phyloP scores from a whole-genome alignment of 2,797 vertebrate genomes.

The Typhlichthys eigenmanni region DNA sequence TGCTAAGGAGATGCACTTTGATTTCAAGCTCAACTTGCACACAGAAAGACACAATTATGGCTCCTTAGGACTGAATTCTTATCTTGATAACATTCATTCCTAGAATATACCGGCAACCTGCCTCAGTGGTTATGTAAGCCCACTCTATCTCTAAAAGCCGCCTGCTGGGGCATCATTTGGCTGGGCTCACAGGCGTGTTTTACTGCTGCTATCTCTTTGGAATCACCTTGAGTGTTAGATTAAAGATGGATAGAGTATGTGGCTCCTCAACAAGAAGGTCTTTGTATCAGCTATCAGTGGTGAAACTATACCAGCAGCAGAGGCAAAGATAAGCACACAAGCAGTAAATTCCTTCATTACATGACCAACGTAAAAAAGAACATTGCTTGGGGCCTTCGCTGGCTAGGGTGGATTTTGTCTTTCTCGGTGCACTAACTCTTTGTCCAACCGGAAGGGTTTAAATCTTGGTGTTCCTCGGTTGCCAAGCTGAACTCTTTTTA shows the following conservation, averaged over 20 bases:
- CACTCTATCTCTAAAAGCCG: not conserved
- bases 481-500: constrained; percentile 3
- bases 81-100: constrained; percentile 15
- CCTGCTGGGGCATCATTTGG: constrained; percentile 12
- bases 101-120: constrained; percentile 7
- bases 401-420: not conserved
- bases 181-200: constrained; percentile 43
- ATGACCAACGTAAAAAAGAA: constrained; percentile 11
- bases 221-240: constrained; percentile 51
- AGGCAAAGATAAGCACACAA: constrained; percentile 35
- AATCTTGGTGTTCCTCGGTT: not conserved
- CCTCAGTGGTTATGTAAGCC: constrained; percentile 40
- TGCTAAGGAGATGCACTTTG: constrained; percentile 1
- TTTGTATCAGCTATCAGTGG: constrained; percentile 39
- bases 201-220: constrained; percentile 45
- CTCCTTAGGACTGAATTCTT: constrained; percentile 9
- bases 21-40: constrained; percentile 14
- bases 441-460: not conserved
- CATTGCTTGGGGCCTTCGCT: not conserved
- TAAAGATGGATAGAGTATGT: constrained; percentile 33
- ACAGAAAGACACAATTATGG: not conserved
- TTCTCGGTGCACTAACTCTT: too few relatives aligned
- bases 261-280: constrained; percentile 43
- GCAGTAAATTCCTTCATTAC: constrained; percentile 31
- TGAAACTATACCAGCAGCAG: constrained; percentile 19